Conservation (phyloP, 2,113 vertebrate species). For the Pterocles gutturalis region DNA sequence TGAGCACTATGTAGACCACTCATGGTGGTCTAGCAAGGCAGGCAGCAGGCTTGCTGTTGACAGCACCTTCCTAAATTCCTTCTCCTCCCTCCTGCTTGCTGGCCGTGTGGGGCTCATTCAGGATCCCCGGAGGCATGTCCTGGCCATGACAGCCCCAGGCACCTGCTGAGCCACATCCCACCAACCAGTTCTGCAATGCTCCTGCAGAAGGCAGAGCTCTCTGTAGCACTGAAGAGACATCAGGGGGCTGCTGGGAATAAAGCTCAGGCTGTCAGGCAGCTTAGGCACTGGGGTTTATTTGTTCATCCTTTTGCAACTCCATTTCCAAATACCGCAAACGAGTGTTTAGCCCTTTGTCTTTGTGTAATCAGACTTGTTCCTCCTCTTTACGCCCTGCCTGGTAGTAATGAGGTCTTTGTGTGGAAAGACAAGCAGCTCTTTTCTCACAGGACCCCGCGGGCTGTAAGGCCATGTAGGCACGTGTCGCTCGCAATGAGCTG, state of each 20-base stretch:
- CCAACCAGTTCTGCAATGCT: background rate
- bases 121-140: background rate
- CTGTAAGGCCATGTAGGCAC: background rate
- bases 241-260: background rate
- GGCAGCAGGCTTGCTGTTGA: background rate
- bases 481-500: background rate
- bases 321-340: background rate
- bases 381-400: background rate
- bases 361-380: conserved; percentile 1
- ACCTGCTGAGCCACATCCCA: background rate
- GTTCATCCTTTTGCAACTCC: background rate
- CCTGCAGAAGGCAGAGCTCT: background rate
- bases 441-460: background rate
- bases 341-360: background rate
- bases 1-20: rapidly evolving
- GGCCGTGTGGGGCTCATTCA: background rate
- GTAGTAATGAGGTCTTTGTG: background rate
- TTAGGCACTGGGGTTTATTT: background rate
- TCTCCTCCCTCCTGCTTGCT: background rate
- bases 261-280: background rate
- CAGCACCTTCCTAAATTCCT: background rate
- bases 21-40: background rate
- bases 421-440: background rate
- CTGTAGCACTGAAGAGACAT: background rate
- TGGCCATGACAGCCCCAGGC: background rate